phyloP scores from a whole-genome alignment of 2,797 vertebrate genomes.

The Tauraco hartlaubi region DNA sequence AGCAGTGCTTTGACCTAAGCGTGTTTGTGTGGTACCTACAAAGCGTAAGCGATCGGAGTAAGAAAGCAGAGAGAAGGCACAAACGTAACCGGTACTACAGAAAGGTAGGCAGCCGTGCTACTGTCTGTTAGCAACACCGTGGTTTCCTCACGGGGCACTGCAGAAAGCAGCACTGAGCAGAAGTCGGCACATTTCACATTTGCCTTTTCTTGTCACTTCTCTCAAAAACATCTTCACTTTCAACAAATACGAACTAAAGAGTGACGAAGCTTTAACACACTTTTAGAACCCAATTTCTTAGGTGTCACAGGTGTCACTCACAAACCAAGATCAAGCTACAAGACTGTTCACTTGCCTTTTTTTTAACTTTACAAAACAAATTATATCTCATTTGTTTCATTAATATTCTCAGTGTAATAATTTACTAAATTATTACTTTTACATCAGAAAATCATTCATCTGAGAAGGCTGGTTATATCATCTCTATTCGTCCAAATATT shows the following conservation, averaged over 20 bases:
- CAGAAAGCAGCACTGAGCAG: slow-evolving; percentile 32
- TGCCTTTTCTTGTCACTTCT: slow-evolving; percentile 11
- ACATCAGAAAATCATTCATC: not conserved
- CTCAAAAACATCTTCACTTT: slow-evolving; percentile 8
- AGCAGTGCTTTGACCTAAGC: slow-evolving; percentile 36
- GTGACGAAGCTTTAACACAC: not conserved
- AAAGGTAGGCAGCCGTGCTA: slow-evolving; percentile 54
- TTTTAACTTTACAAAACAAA: not conserved
- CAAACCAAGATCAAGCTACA: not conserved
- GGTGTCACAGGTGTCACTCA: slow-evolving; percentile 28
- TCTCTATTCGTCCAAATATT: not conserved
- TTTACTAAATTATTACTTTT: slow-evolving; percentile 12
- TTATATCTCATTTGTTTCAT: not conserved
- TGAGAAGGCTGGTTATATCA: not conserved
- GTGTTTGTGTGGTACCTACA: slow-evolving; percentile 42
- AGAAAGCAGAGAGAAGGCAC: slow-evolving; percentile 78
- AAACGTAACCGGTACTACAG: slow-evolving; percentile 39
- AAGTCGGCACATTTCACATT: not conserved
- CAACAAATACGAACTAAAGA: not conserved
- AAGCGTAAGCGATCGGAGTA: slow-evolving; percentile 45
- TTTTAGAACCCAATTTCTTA: not conserved
- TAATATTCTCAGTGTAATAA: not conserved
- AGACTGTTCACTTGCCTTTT: not conserved
- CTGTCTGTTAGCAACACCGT: slow-evolving; percentile 11
- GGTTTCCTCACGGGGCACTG: not conserved